Conservation (phyloP, 2,113 vertebrate species). For the Pandion haliaetus region DNA sequence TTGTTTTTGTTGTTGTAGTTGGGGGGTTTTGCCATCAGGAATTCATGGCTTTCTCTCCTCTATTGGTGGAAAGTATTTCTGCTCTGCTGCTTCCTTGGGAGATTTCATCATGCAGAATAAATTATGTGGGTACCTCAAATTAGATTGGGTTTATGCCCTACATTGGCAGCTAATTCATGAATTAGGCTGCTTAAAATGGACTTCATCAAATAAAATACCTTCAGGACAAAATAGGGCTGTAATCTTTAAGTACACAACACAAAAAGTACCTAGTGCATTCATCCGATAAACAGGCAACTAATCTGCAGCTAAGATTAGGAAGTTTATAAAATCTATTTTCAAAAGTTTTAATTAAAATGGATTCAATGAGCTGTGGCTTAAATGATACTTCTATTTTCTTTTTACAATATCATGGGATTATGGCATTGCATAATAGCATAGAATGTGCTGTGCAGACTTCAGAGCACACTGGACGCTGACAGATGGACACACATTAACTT, state of each 20-base stretch:
- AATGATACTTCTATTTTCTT: conserved; percentile 11
- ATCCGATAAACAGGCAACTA: not conserved
- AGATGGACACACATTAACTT: not conserved
- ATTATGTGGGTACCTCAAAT: conserved; percentile 1
- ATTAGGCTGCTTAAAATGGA: conserved; percentile 44
- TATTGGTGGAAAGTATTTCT: not conserved
- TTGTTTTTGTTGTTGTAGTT: not conserved
- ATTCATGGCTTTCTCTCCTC: not conserved
- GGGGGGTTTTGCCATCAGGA: not conserved
- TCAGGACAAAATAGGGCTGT: conserved; percentile 8
- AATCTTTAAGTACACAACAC: conserved; percentile 23
- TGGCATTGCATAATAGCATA: not conserved
- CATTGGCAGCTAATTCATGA: not conserved
- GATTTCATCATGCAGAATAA: not conserved
- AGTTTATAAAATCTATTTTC: conserved; percentile 29
- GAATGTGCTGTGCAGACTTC: not conserved
- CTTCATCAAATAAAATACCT: conserved; percentile 27
- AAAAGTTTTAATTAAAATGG: conserved; percentile 44
- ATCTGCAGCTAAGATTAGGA: conserved; percentile 4
- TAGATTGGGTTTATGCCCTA: conserved; percentile 13
- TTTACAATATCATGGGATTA: not conserved
- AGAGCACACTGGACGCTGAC: not conserved
- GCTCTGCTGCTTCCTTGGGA: not conserved
- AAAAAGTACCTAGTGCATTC: not conserved
- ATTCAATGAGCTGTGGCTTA: not conserved